Conservation (phyloP, 2,797 vertebrate genomes). For the Perodicticus potto region DNA sequence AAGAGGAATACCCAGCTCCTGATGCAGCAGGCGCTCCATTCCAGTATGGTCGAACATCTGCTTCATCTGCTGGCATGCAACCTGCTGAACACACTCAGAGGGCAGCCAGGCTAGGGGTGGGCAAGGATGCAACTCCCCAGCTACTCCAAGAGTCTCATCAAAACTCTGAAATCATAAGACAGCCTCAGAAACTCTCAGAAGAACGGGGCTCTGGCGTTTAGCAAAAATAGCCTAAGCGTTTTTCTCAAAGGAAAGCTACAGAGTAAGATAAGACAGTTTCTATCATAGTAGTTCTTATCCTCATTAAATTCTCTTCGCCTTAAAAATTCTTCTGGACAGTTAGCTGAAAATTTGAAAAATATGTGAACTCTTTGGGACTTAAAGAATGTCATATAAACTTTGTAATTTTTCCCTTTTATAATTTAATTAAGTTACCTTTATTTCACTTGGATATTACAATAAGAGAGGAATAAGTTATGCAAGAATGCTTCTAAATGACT, state of each 20-base stretch:
- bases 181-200: constrained; percentile 61
- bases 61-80: constrained; percentile 96
- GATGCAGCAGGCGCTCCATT: constrained; percentile 94
- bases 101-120: constrained; percentile 40
- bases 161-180: constrained; percentile 55
- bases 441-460: constrained; percentile 52
- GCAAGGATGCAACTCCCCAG: constrained; percentile 68
- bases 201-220: not conserved
- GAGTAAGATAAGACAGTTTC: not conserved
- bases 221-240: constrained; percentile 32
- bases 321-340: constrained; percentile 50
- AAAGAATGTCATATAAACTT: constrained; percentile 39
- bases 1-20: constrained; percentile 92
- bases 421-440: constrained; percentile 59
- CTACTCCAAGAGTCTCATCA: constrained; percentile 37
- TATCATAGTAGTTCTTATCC: not conserved
- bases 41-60: constrained; percentile 98
- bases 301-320: constrained; percentile 8
- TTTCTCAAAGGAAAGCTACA: constrained; percentile 50
- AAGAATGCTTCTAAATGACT: constrained; percentile 46
- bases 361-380: constrained; percentile 16
- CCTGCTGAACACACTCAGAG: constrained; percentile 83
- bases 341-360: constrained; percentile 60
- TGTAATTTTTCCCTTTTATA: constrained; percentile 46
- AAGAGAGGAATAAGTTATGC: not conserved